Evolutionary conservation across 2,797 vertebrate genomes (phyloP).

Genomic region (Simalia tracyae): DNA sequence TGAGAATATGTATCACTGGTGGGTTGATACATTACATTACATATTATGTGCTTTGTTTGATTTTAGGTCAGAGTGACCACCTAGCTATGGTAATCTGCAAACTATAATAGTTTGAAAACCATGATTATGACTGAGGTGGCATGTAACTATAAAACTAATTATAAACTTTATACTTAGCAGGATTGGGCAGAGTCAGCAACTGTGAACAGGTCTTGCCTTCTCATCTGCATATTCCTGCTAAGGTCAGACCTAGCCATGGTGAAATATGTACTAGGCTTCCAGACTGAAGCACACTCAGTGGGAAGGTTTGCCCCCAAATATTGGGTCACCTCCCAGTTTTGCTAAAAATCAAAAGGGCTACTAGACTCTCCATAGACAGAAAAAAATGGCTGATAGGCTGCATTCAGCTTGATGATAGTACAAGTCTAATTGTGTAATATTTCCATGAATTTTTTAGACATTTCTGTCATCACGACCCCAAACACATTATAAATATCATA

Average conservation of each 20-base stretch:
- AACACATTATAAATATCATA: conserved; percentile 26
- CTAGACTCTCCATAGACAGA: background rate
- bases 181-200: background rate
- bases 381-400: background rate
- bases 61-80: background rate
- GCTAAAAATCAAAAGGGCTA: background rate
- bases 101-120: background rate
- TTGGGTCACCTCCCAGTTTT: background rate
- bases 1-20: background rate
- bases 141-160: background rate
- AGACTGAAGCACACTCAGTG: background rate
- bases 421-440: background rate
- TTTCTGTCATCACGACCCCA: conserved; percentile 15
- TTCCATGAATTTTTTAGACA: background rate
- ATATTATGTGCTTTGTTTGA: background rate
- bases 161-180: background rate
- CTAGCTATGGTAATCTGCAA: background rate
- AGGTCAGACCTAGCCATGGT: background rate
- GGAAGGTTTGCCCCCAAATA: background rate
- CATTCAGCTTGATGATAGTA: background rate
- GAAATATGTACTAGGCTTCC: background rate
- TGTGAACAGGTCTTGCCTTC: background rate
- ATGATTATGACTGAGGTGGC: background rate
- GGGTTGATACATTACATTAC: background rate
- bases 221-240: background rate